Percentiles rank a stretch among this genome's conserved stretches.
phyloP scores from a whole-genome alignment of 92 coral and sea anemone genomes.

The Phymanthus crucifer region DNA sequence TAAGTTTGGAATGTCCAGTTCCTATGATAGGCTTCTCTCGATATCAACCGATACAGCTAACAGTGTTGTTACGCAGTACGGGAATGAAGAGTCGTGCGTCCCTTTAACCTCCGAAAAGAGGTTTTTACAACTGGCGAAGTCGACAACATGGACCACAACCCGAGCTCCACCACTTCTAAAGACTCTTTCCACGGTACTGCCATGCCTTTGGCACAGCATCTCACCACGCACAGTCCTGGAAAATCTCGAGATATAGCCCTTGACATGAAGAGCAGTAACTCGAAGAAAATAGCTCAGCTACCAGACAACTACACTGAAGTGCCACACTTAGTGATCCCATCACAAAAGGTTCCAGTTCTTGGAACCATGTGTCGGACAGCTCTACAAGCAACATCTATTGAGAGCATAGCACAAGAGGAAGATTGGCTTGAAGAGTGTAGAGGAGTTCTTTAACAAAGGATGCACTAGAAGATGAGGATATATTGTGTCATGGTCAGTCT shows the following conservation, averaged over 20 bases:
- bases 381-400: neutral
- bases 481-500: too few species aligned
- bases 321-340: slow-evolving; percentile 31
- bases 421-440: slow-evolving; percentile 2
- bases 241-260: slow-evolving; percentile 32
- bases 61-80: slow-evolving; percentile 48
- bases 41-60: slow-evolving; percentile 56
- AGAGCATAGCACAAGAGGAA: slow-evolving; percentile 4
- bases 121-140: slow-evolving; percentile 66
- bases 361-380: slow-evolving; percentile 4
- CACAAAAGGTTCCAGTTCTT: neutral
- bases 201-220: slow-evolving; percentile 57
- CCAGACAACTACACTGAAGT: slow-evolving; percentile 45
- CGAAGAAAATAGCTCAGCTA: slow-evolving; percentile 34
- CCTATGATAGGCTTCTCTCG: slow-evolving; percentile 56
- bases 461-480: slow-evolving; percentile 8
- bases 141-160: slow-evolving; percentile 28
- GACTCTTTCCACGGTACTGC: slow-evolving; percentile 48
- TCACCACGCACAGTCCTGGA: slow-evolving; percentile 47
- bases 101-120: slow-evolving; percentile 42
- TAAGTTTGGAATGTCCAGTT: slow-evolving; percentile 59
- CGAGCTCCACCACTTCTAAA: slow-evolving; percentile 64
- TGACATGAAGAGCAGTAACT: neutral
- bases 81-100: slow-evolving; percentile 56
- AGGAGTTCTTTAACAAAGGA: neutral